Conservation (phyloP, 2,797 vertebrate genomes). For the Urophycis tenuis region DNA sequence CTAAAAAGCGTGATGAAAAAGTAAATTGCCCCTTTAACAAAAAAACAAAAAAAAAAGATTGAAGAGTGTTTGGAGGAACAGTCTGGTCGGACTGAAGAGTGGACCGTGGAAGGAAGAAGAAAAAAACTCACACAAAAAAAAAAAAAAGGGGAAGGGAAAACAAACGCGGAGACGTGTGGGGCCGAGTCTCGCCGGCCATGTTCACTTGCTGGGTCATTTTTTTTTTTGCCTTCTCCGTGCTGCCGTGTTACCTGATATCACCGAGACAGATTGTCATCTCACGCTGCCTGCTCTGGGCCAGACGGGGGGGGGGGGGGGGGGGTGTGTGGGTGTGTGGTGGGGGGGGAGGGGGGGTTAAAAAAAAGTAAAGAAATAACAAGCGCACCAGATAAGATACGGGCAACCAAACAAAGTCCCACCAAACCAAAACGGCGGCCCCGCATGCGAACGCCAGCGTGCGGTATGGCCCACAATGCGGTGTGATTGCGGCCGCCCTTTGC, state of each 20-base stretch:
- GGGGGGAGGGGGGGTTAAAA: slow-evolving; percentile 53
- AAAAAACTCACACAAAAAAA: too few species aligned
- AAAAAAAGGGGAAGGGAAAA: slow-evolving; percentile 8
- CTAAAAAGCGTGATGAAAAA: slow-evolving; percentile 71
- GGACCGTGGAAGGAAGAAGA: too few species aligned
- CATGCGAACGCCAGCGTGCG: slow-evolving; percentile 45
- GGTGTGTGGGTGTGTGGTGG: too few species aligned
- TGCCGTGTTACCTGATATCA: slow-evolving; percentile 69
- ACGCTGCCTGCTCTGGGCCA: slow-evolving; percentile 48
- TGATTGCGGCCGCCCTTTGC: slow-evolving; percentile 32
- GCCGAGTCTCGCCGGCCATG: slow-evolving; percentile 17
- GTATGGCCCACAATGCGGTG: slow-evolving; percentile 35
- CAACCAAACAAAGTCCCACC: slow-evolving; percentile 42
- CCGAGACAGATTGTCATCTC: slow-evolving; percentile 72
- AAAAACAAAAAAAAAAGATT: slow-evolving; percentile 70
- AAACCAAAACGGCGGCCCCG: slow-evolving; percentile 48
- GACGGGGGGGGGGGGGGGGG: slow-evolving; percentile 53
- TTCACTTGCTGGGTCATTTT: slow-evolving; percentile 61
- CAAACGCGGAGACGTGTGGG: slow-evolving; percentile 28
- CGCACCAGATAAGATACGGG: slow-evolving; percentile 57
- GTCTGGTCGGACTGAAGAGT: slow-evolving; percentile 56
- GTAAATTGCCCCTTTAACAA: slow-evolving; percentile 71
- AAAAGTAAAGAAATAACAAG: slow-evolving; percentile 62
- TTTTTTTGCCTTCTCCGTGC: slow-evolving; percentile 60
- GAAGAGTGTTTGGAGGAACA: slow-evolving; percentile 62